phyloP scores from a whole-genome alignment of 2,797 vertebrate genomes.

The Mionectes olivaceus region DNA sequence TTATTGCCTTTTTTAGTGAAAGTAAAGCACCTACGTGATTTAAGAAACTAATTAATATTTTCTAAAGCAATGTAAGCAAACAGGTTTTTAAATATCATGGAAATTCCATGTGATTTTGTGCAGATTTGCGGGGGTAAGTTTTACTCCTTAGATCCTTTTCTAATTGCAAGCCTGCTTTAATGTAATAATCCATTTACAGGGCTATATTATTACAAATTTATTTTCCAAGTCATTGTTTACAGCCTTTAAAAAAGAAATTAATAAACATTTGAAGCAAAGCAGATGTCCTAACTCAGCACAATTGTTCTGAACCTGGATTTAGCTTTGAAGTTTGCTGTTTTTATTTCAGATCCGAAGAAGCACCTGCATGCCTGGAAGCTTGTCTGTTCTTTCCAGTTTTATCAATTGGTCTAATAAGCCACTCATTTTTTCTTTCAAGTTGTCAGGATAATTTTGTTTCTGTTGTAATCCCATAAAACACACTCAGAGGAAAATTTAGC shows the following conservation, averaged over 20 bases:
- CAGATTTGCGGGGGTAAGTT: not conserved
- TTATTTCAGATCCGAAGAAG: not conserved
- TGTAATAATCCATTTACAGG: not conserved
- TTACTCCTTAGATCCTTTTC: not conserved
- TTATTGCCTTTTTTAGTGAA: conserved; percentile 1
- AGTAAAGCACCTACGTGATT: not conserved
- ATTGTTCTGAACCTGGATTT: not conserved
- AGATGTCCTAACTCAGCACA: not conserved
- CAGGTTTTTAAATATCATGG: not conserved
- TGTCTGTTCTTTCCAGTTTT: not conserved
- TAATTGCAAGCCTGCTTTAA: conserved; percentile 13
- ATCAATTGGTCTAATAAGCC: not conserved
- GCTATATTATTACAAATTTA: not conserved
- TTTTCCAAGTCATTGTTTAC: conserved; percentile 12
- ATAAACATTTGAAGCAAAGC: not conserved
- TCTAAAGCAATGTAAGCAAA: not conserved
- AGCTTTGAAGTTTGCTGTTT: not conserved
- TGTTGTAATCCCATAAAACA: not conserved
- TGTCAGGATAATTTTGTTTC: conserved; percentile 12
- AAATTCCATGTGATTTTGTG: not conserved
- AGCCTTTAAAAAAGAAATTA: conserved; percentile 14
- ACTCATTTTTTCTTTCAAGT: not conserved
- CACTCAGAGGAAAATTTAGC: not conserved
- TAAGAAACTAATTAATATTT: not conserved
- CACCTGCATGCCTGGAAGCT: not conserved